A percentile compares a stretch with the other conserved stretches of the same genome.
Evolutionary conservation across 23 tunicate genomes (phyloP).

Genomic region (Oikopleura dioica): DNA sequence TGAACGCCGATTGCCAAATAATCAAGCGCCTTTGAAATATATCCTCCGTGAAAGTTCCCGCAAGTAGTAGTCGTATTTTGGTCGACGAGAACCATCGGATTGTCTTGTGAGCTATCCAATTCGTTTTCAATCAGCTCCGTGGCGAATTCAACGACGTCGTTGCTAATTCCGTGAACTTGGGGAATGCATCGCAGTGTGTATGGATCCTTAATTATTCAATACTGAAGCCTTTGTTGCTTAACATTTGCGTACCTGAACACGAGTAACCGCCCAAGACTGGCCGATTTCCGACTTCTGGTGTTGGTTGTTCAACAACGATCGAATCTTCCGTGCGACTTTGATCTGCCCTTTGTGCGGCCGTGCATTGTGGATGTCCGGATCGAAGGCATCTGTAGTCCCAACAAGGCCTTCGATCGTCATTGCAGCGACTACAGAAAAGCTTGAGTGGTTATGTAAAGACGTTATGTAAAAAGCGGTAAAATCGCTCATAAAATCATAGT

Average conservation of each 20-base stretch:
- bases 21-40: constrained; percentile 76
- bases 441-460: too few species aligned
- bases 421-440: constrained; percentile 72
- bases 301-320: constrained; percentile 40
- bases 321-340: constrained; percentile 48
- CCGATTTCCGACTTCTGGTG: constrained; percentile 40
- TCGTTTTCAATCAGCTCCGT: neutral
- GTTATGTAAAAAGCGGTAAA: too few species aligned
- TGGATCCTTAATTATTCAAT: constrained; percentile 81
- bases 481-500: too few species aligned
- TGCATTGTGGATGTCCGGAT: constrained; percentile 55
- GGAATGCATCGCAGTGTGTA: constrained; percentile 96
- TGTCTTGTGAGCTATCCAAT: neutral
- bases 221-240: too few species aligned
- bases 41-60: constrained; percentile 95
- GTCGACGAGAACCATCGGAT: constrained; percentile 63
- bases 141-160: constrained; percentile 60
- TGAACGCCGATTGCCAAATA: constrained; percentile 80
- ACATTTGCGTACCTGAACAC: too few species aligned
- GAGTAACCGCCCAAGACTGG: neutral
- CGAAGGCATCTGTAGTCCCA: constrained; percentile 72
- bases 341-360: constrained; percentile 76
- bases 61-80: constrained; percentile 61
- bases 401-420: constrained; percentile 61
- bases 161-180: constrained; percentile 78